Evolutionary conservation across 2,797 vertebrate genomes (phyloP), one percentile per base, ranked within the genome.

Genomic region (Rhinatrema bivittatum): DNA sequence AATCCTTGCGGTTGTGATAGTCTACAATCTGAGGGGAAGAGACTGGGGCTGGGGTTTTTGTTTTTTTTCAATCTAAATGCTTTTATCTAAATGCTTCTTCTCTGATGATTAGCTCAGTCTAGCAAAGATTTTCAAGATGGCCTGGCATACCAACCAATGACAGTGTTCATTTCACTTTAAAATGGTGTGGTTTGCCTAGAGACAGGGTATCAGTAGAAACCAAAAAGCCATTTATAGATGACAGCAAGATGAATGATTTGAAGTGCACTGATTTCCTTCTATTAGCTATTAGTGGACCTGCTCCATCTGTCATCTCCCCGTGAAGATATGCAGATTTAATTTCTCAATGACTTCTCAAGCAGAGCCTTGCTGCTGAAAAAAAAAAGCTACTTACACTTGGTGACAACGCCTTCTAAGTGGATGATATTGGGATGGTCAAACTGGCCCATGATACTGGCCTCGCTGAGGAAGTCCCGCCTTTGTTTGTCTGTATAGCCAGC

Each of bases 361-460:
- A n/a, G n/a, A n/a, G n/a, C n/a, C n/a, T n/a, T 7, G 30, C 10
- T 19, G 30, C 7, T 29, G 16, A 12, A 16, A 40, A 51, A 46
- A 60, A 52, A 2, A 5, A 54, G 60, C 39, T 34, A 82, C 92
- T 16, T 88, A 98, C 95, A 97, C 87, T 96, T 97, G 33, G 94
- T 98, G 67, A 98, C 94, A 10, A 98, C 93, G 1, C 94, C 94
- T 82, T 98, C 94, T 51, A 98, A 79, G 71, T 94, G 94, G 51
- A 97, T 97, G 66, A 98, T 98, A 61, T 98, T 98, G 2, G 94
- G 94, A 53, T 98, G 94, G 68, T 98, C 94, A 48, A 98, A 98
- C 62, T 98, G 94, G 58, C 94, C 94, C 90, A 98, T 96, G 79
- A 98, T 94, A 82, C 91, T 94, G 64, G 94, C 94, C 65, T 98